A percentile compares a stretch with the other conserved stretches of the same genome.
phyloP scores from a whole-genome alignment of 2,888 invertebrate genomes.

The Amiota mariae region DNA sequence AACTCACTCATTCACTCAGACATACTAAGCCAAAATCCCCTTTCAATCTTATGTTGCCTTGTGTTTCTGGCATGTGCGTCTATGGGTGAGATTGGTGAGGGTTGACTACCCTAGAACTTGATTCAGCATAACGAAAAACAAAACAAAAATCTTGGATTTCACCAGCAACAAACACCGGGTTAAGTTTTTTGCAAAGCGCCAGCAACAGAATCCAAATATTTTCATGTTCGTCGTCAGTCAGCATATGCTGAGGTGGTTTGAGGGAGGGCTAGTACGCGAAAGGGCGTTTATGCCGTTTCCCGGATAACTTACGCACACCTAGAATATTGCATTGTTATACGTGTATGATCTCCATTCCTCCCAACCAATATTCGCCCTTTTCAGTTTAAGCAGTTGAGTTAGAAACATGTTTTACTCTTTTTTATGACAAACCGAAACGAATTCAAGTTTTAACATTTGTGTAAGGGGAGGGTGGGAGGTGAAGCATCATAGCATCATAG shows the following conservation, averaged over 20 bases:
- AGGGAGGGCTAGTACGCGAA: conserved; percentile 29
- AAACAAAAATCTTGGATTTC: conserved; percentile 48
- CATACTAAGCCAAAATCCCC: too few relatives aligned
- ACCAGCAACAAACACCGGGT: conserved; percentile 46
- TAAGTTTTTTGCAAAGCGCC: conserved; percentile 47
- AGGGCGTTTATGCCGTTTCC: conserved; percentile 21
- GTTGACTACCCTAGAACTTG: too few relatives aligned
- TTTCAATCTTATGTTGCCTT: too few relatives aligned
- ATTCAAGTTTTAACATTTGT: conserved; percentile 31
- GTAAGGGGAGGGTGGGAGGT: conserved; percentile 16
- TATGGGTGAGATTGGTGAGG: too few relatives aligned
- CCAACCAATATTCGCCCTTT: background rate
- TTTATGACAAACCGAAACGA: conserved; percentile 49
- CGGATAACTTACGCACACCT: conserved; percentile 35
- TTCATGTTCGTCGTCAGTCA: background rate
- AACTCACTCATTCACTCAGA: background rate
- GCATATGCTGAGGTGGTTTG: conserved; percentile 31
- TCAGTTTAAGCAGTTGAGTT: conserved; percentile 16
- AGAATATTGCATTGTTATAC: conserved; percentile 20
- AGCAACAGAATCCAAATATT: background rate
- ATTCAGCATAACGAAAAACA: too few relatives aligned
- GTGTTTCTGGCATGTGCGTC: too few relatives aligned
- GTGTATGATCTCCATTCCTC: conserved; percentile 12
- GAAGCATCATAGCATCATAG: conserved; percentile 25
- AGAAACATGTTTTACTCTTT: conserved; percentile 27